A percentile compares a stretch with the other conserved stretches of the same genome.
Evolutionary conservation across 2,797 vertebrate genomes (phyloP).

Genomic region (Emydoidea blandingii): DNA sequence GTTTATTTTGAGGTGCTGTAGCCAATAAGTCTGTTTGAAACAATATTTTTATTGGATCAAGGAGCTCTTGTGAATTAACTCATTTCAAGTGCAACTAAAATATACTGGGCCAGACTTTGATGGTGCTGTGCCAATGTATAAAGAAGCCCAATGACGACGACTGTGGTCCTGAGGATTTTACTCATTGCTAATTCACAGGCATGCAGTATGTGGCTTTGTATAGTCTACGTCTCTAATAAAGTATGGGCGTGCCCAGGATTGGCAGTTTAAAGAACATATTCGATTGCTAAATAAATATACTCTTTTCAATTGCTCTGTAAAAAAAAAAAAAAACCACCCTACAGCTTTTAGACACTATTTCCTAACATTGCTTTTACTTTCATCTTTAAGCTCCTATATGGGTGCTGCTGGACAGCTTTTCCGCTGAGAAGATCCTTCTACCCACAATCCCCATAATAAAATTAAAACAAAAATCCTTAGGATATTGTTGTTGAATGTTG

Average conservation of each 20-base stretch:
- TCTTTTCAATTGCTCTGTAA: rapidly evolving
- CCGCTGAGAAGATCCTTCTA: background rate
- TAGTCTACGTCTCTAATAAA: rapidly evolving
- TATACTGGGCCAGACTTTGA: rapidly evolving
- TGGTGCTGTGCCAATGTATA: rapidly evolving
- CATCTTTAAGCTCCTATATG: background rate
- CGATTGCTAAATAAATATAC: background rate
- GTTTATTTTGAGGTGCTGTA: background rate
- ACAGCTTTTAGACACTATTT: conserved; percentile 1
- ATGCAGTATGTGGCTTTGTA: rapidly evolving
- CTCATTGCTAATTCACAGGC: rapidly evolving
- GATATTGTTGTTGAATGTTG: background rate
- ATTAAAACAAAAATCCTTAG: background rate
- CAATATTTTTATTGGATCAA: background rate
- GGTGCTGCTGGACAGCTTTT: background rate
- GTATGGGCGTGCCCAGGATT: background rate
- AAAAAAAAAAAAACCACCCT: background rate
- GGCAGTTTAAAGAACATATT: background rate
- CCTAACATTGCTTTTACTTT: background rate
- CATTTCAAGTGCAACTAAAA: background rate
- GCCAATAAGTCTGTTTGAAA: background rate
- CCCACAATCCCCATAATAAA: background rate
- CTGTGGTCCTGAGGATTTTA: background rate
- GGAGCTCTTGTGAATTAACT: background rate
- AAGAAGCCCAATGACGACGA: rapidly evolving